Percentiles rank a stretch among this genome's conserved stretches.
phyloP scores from a whole-genome alignment of 1,140 invertebrate species.

The Brachionus manjavacas region DNA sequence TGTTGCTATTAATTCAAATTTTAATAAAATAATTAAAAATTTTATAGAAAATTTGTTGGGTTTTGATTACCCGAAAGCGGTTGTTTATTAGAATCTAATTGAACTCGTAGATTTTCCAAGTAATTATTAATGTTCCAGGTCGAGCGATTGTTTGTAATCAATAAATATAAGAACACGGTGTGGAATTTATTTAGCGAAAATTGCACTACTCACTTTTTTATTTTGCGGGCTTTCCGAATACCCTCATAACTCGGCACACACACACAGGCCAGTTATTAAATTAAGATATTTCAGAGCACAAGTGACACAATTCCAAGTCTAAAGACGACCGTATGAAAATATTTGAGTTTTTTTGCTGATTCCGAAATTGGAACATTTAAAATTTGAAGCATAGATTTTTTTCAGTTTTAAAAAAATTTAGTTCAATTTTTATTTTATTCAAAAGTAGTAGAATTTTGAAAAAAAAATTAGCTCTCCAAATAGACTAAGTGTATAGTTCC shows the following conservation, averaged over 20 bases:
- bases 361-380: background rate
- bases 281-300: background rate
- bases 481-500: background rate
- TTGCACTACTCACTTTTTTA: background rate
- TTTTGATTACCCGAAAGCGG: constrained; percentile 28
- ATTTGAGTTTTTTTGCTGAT: background rate
- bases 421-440: background rate
- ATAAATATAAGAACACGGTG: background rate
- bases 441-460: background rate
- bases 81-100: constrained; percentile 7
- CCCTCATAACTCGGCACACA: background rate
- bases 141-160: background rate
- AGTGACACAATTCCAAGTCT: background rate
- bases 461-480: background rate
- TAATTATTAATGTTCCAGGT: background rate
- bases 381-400: background rate
- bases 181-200: background rate
- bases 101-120: background rate
- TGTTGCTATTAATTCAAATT: background rate
- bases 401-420: background rate
- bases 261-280: background rate
- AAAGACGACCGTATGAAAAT: background rate
- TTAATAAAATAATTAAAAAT: background rate
- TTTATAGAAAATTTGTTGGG: background rate
- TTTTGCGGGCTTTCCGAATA: background rate